These are phyloP conservation scores for Callaeas wilsoni DNA, from an alignment of 2,113 vertebrate genomes.

Conservation along the genomic window DNA sequence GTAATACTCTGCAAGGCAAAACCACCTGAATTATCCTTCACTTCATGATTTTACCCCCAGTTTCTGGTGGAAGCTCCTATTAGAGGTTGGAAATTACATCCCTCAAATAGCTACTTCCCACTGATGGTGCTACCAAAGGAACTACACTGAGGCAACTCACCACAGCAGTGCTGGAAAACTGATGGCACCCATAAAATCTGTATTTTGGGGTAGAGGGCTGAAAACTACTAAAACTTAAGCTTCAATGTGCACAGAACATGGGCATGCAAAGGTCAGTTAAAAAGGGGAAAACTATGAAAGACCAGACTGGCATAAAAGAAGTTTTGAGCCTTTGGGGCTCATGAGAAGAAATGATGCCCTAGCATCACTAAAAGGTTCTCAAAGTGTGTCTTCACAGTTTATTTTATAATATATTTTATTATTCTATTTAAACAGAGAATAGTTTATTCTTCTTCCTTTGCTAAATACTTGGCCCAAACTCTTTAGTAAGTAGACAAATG, in stretches of 20 bases:
- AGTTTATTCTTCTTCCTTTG: not conserved
- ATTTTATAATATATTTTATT: not conserved
- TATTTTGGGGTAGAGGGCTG: not conserved
- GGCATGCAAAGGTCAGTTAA: not conserved
- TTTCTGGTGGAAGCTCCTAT: not conserved
- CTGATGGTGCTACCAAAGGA: not conserved
- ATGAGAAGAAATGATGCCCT: not conserved
- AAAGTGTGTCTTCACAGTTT: not conserved
- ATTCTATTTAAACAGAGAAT: not conserved
- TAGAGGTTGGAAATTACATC: not conserved
- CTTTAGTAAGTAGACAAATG: not conserved
- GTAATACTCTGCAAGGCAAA: not conserved
- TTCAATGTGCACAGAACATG: not conserved
- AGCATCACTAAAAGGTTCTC: not conserved
- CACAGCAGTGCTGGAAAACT: not conserved
- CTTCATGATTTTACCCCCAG: not conserved
- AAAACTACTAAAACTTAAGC: not conserved
- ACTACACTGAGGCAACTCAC: not conserved
- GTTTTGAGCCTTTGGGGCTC: not conserved
- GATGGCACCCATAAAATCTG: not conserved
- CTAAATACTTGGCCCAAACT: not conserved
- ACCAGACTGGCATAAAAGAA: not conserved
- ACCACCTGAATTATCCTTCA: not conserved
- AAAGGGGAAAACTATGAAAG: not conserved
- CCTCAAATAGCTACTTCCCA: not conserved